phyloP scores from a whole-genome alignment of 2,113 vertebrate genomes.

The Anthoscopus minutus region DNA sequence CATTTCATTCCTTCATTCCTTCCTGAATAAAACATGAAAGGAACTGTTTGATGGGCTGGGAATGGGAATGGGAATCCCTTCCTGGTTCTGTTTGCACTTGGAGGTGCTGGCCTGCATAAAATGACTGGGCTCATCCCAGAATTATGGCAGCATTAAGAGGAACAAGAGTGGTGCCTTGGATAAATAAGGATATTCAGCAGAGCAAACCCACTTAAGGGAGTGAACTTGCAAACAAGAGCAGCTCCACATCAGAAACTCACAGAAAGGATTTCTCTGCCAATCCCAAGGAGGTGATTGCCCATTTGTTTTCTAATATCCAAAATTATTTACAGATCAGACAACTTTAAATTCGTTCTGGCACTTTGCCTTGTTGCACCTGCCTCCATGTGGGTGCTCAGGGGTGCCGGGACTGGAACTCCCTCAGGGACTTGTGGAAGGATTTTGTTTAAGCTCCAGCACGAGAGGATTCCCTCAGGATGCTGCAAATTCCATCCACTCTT shows the following conservation, averaged over 20 bases:
- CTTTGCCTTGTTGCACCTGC: neutral
- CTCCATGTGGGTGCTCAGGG: neutral
- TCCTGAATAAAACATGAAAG: neutral
- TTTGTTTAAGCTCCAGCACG: neutral
- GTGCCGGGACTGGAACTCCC: neutral
- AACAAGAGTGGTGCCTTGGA: neutral
- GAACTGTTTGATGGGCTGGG: neutral
- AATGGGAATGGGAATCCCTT: neutral
- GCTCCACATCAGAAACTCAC: neutral
- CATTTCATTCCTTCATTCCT: neutral
- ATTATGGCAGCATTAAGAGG: neutral
- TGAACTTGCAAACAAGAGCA: neutral
- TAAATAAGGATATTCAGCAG: neutral
- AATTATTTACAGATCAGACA: neutral
- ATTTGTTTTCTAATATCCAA: neutral
- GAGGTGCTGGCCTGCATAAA: neutral
- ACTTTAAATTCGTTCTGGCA: neutral
- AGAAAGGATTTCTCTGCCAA: rapidly evolving
- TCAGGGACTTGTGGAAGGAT: rapidly evolving
- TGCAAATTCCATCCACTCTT: neutral
- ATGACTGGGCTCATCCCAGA: neutral
- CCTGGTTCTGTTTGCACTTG: neutral
- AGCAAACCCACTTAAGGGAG: neutral
- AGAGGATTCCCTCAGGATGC: neutral
- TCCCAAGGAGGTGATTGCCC: neutral